Evolutionary conservation across 2,113 vertebrate species (phyloP).

Genomic region (Gyps fulvus): DNA sequence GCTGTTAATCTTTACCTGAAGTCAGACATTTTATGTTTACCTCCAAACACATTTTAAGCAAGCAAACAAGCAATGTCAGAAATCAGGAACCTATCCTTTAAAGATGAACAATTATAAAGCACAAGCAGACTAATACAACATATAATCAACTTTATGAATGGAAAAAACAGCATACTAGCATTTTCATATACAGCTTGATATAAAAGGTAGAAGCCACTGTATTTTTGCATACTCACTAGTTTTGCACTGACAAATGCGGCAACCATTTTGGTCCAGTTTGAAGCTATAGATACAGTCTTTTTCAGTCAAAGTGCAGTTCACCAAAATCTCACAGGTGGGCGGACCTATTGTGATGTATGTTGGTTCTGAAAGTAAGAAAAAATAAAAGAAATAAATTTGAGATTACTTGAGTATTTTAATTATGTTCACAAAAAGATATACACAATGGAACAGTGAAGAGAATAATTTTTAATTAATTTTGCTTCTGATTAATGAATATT

Average conservation of each 20-base stretch:
- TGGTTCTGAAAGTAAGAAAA: constrained; percentile 74
- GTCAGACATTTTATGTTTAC: not conserved
- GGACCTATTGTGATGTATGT: constrained; percentile 89
- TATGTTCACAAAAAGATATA: not conserved
- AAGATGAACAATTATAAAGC: not conserved
- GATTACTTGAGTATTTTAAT: not conserved
- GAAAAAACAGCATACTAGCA: not conserved
- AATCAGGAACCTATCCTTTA: not conserved
- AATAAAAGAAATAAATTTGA: not conserved
- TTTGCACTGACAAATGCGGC: constrained; percentile 85
- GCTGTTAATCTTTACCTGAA: not conserved
- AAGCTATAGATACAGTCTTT: constrained; percentile 82
- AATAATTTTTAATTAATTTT: not conserved
- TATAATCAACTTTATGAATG: not conserved
- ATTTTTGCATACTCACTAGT: constrained; percentile 78
- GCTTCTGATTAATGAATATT: not conserved
- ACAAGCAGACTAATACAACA: not conserved
- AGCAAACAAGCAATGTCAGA: not conserved
- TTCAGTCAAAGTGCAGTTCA: constrained; percentile 83
- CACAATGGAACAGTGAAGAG: not conserved
- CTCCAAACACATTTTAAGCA: not conserved
- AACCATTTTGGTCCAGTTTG: constrained; percentile 79
- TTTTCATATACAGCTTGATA: not conserved
- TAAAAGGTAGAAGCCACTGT: not conserved
- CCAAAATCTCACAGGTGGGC: constrained; percentile 75